Conservation (phyloP, 2,888 invertebrate genomes). For the Cryptocephalus primarius region DNA sequence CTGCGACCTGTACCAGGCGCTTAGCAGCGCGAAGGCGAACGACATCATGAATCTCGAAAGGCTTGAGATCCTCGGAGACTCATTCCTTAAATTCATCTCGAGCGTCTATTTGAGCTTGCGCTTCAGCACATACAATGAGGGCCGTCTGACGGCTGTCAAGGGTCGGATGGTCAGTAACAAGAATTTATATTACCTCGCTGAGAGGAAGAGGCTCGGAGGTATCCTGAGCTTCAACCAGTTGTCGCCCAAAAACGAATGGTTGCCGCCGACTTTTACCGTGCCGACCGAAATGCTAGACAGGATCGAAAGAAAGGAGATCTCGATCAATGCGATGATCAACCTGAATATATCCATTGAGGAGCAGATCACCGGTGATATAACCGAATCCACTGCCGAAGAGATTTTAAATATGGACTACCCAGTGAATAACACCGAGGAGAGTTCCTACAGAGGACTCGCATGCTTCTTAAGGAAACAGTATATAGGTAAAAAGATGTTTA, state of each 20-base stretch:
- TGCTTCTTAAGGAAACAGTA: constrained; percentile 39
- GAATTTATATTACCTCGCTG: constrained; percentile 70
- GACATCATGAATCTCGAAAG: constrained; percentile 75
- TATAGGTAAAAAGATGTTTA: constrained; percentile 20
- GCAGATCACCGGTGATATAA: constrained; percentile 26
- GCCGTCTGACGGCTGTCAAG: constrained; percentile 65
- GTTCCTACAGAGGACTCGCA: constrained; percentile 27
- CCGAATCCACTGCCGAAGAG: constrained; percentile 18
- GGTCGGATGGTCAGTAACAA: constrained; percentile 67
- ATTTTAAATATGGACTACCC: constrained; percentile 8
- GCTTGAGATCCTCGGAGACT: constrained; percentile 81
- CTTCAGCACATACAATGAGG: constrained; percentile 63
- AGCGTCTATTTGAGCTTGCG: constrained; percentile 61
- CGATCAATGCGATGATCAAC: constrained; percentile 37
- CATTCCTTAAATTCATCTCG: constrained; percentile 71
- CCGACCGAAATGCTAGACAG: constrained; percentile 40
- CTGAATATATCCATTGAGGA: constrained; percentile 37
- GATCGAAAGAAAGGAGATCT: constrained; percentile 36
- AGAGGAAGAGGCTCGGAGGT: constrained; percentile 43
- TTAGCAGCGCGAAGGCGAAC: constrained; percentile 60
- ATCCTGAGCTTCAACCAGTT: constrained; percentile 49
- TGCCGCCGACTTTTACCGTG: constrained; percentile 65
- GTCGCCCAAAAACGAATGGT: constrained; percentile 58
- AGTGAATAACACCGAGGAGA: constrained; percentile 23
- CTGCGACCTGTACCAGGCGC: constrained; percentile 44